phyloP scores from a whole-genome alignment of 2,888 invertebrate genomes.

The Andrena marginata region DNA sequence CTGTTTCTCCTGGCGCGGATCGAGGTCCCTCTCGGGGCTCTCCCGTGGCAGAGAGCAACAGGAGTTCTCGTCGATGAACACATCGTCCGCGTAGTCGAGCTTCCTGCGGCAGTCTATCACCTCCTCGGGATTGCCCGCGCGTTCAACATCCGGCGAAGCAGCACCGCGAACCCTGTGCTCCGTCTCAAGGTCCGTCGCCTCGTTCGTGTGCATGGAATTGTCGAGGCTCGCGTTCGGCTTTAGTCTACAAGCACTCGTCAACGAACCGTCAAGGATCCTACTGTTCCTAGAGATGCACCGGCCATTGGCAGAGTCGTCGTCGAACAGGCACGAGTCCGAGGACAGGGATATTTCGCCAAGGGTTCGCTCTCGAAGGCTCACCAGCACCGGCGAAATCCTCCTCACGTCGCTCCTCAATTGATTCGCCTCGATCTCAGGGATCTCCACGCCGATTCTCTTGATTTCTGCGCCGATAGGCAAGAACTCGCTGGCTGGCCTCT shows the following conservation, averaged over 20 bases:
- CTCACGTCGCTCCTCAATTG: conserved; percentile 81
- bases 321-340: conserved; percentile 61
- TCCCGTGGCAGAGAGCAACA: conserved; percentile 46
- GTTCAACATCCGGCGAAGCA: not conserved
- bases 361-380: conserved; percentile 82
- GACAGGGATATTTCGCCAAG: conserved; percentile 82
- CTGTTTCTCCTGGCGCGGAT: conserved; percentile 43
- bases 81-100: not conserved
- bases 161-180: conserved; percentile 3
- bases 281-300: conserved; percentile 27
- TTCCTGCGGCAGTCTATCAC: conserved; percentile 11
- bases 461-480: conserved; percentile 78
- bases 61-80: conserved; percentile 37
- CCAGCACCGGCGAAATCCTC: conserved; percentile 81
- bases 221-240: not conserved
- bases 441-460: conserved; percentile 81
- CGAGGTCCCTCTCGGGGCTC: conserved; percentile 22
- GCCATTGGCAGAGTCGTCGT: conserved; percentile 28
- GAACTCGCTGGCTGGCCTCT: conserved; percentile 75
- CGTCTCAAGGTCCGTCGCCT: not conserved
- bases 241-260: not conserved
- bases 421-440: conserved; percentile 80
- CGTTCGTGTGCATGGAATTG: not conserved
- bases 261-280: conserved; percentile 19
- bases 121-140: conserved; percentile 19